A percentile compares a stretch with the other conserved stretches of the same genome.
phyloP scores from a whole-genome alignment of 1,140 invertebrate species.

The Samia ricini region DNA sequence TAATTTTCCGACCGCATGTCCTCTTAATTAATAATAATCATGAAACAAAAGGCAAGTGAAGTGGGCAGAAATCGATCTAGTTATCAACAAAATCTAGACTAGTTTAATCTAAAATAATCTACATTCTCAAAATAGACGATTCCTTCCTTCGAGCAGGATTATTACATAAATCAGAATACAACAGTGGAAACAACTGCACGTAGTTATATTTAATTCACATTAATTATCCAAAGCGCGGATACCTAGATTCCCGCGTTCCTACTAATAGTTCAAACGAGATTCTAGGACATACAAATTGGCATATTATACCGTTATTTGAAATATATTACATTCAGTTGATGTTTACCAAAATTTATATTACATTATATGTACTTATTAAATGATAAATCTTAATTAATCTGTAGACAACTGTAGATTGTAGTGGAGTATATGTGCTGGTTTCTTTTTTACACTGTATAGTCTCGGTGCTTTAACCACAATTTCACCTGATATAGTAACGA shows the following conservation, averaged over 20 bases:
- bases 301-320: neutral
- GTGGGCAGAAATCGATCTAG: too few relatives aligned
- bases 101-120: neutral
- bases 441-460: too few relatives aligned
- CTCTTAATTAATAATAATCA: too few relatives aligned
- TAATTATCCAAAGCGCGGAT: slow-evolving; percentile 14
- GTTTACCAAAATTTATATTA: neutral
- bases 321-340: neutral
- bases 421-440: too few relatives aligned
- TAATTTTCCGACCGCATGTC: too few relatives aligned
- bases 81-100: too few relatives aligned
- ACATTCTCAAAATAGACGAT: too few relatives aligned
- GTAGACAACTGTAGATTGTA: too few relatives aligned
- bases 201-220: slow-evolving; percentile 13
- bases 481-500: too few relatives aligned
- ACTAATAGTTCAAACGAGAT: neutral
- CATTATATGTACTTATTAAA: neutral
- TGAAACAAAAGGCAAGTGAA: neutral
- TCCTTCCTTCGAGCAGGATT: too few relatives aligned
- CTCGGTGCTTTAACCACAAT: too few relatives aligned
- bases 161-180: neutral
- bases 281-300: neutral
- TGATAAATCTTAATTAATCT: too few relatives aligned
- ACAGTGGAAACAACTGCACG: neutral
- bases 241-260: slow-evolving; percentile 1